phyloP scores from a whole-genome alignment of 2,888 invertebrate species.

The Nipponacmea schrenckii region DNA sequence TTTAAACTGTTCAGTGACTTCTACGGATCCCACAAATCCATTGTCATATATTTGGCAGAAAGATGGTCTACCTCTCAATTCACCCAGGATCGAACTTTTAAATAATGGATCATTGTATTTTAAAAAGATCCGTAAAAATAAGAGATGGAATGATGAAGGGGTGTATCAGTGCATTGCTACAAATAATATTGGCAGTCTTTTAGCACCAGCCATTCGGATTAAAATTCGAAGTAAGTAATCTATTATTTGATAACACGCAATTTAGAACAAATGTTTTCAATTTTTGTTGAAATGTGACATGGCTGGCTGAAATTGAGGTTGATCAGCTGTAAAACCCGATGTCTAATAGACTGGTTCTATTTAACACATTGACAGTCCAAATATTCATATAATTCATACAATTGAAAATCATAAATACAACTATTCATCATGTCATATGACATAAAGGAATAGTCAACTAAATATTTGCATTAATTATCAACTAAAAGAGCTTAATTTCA shows the following conservation, averaged over 20 bases:
- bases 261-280: too few species aligned
- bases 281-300: too few species aligned
- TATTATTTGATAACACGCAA: neutral
- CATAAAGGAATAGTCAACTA: too few species aligned
- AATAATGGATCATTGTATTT: conserved; percentile 17
- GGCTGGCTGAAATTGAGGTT: too few species aligned
- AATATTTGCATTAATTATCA: too few species aligned
- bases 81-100: neutral
- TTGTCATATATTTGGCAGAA: conserved; percentile 3
- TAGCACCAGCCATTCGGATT: conserved; percentile 8
- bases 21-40: neutral
- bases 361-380: too few species aligned
- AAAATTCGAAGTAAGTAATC: conserved; percentile 18
- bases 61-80: neutral
- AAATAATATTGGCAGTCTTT: conserved; percentile 9
- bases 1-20: conserved; percentile 9
- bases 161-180: conserved; percentile 13
- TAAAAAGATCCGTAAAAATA: conserved; percentile 14
- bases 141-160: conserved; percentile 12
- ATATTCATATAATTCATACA: too few species aligned
- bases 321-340: too few species aligned
- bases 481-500: too few species aligned
- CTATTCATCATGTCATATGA: too few species aligned
- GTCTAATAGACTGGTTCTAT: too few species aligned
- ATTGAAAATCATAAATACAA: too few species aligned